Conservation (phyloP, 1,140 invertebrate genomes). For the Heliconius eleuchia region DNA sequence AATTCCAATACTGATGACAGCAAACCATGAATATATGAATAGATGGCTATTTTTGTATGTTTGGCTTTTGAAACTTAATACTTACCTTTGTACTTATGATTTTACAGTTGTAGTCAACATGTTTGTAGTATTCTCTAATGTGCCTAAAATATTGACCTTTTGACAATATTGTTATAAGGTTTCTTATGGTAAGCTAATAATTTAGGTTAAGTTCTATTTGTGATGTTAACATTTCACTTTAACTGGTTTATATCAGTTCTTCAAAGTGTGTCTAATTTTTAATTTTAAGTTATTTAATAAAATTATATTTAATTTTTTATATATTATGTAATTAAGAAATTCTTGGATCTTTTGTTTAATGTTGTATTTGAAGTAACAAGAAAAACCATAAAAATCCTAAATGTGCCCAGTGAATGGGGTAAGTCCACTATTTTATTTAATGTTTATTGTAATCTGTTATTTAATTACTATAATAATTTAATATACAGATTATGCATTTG, state of each 20-base stretch:
- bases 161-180: constrained; percentile 58
- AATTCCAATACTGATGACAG: constrained; percentile 51
- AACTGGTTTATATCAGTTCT: constrained; percentile 24
- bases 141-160: constrained; percentile 73
- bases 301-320: constrained; percentile 20
- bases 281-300: constrained; percentile 28
- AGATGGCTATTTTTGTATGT: background rate
- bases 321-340: background rate
- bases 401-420: background rate
- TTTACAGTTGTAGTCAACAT: constrained; percentile 55
- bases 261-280: constrained; percentile 31
- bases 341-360: background rate
- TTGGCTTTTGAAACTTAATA: constrained; percentile 56
- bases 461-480: constrained; percentile 4
- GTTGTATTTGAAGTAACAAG: constrained; percentile 6
- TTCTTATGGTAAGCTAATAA: constrained; percentile 35
- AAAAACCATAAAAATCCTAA: background rate
- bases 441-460: constrained; percentile 9
- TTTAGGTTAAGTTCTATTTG: constrained; percentile 36
- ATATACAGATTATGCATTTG: constrained; percentile 14
- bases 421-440: constrained; percentile 3
- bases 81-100: constrained; percentile 76
- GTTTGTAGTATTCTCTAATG: constrained; percentile 67
- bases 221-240: constrained; percentile 34
- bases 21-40: constrained; percentile 57